Evolutionary conservation across 2,888 invertebrate genomes (phyloP).

Genomic region (Elgonia sp.): DNA sequence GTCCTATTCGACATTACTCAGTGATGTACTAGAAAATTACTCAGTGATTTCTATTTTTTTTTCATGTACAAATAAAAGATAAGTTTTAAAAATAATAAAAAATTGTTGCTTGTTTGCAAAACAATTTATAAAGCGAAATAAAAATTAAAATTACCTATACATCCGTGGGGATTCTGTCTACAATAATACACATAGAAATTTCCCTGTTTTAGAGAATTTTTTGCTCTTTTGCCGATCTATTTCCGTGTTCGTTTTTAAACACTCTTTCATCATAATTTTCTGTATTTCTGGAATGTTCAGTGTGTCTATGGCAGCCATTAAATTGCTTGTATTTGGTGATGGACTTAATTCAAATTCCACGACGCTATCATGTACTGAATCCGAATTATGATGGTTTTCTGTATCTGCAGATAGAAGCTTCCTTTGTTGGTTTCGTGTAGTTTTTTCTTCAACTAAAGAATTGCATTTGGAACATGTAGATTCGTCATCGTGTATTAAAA

Average conservation of each 20-base stretch:
- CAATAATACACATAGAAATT: slow-evolving; percentile 81
- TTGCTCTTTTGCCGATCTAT: slow-evolving; percentile 72
- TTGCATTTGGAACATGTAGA: slow-evolving; percentile 83
- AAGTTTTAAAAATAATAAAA: no score
- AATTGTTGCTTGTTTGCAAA: no score
- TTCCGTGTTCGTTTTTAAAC: slow-evolving; percentile 77
- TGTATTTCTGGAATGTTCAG: slow-evolving; percentile 82
- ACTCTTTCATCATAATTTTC: slow-evolving; percentile 82
- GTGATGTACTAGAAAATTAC: no score
- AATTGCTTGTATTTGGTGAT: slow-evolving; percentile 41
- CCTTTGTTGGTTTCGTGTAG: slow-evolving; percentile 4
- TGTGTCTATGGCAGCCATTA: slow-evolving; percentile 73
- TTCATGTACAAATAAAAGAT: no score
- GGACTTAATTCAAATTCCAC: slow-evolving; percentile 54
- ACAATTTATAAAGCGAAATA: not conserved
- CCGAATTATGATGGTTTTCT: slow-evolving; percentile 33
- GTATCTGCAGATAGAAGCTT: not conserved
- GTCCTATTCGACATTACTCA: no score
- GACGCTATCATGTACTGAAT: slow-evolving; percentile 10
- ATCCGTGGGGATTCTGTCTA: slow-evolving; percentile 81
- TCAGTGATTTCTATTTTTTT: no score
- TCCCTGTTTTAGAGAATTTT: slow-evolving; percentile 81
- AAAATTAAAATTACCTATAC: slow-evolving; percentile 77
- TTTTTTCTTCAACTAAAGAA: slow-evolving; percentile 65
- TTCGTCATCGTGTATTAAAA: slow-evolving; percentile 82